Base-by-base conservation (phyloP, 2,113 vertebrate genomes). In the Lutjanus erythropterus region DNA sequence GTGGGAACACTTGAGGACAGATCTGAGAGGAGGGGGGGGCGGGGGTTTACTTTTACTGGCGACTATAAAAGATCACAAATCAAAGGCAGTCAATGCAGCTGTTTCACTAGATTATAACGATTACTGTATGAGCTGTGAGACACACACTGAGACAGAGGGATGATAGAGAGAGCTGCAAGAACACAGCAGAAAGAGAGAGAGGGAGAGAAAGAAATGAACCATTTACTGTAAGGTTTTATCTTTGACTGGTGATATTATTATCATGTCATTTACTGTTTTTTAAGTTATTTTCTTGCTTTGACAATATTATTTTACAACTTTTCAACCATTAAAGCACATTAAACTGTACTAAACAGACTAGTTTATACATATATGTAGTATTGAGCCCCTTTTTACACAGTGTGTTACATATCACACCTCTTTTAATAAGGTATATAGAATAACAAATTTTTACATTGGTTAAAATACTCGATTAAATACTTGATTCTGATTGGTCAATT, bases 41-140 rank as follows among this genome's bases (percentile, higher is more conserved):
- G 62, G 58, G 25, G 42, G 35, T 71, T n/a, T 66, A 62, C 71
- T 80, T 89, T 85, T 87, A 88, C 55, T 27, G 73, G 71, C 5
- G 59, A 84, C 68, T 46, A 81, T 86, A 83, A 82, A 89, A 76
- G 77, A 83, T 81, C 72, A 78, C 76, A 91, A 89, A 90, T 92
- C 89, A 89, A 78, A 89, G 60, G 71, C 61, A 71, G 85, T 81
- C 65, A 49, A 86, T 89, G 84, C 70, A 78, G 83, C 75, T 66
- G 81, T 81, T 85, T 84, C 70, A 60, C 71, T 52, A 33, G 74
- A 87, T 85, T 83, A 89, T 78, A 82, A 83, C 69, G 27, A 81
- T 82, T 41, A 62, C 46, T 72, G 71, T 58, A 71, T 65, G 79
- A 79, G 73, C 46, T 72, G 61, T n/a, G 59, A 79, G 39, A 44